These are phyloP conservation scores for Piscicola geometra DNA, from an alignment of 2,888 invertebrate species.

Conservation along the genomic window DNA sequence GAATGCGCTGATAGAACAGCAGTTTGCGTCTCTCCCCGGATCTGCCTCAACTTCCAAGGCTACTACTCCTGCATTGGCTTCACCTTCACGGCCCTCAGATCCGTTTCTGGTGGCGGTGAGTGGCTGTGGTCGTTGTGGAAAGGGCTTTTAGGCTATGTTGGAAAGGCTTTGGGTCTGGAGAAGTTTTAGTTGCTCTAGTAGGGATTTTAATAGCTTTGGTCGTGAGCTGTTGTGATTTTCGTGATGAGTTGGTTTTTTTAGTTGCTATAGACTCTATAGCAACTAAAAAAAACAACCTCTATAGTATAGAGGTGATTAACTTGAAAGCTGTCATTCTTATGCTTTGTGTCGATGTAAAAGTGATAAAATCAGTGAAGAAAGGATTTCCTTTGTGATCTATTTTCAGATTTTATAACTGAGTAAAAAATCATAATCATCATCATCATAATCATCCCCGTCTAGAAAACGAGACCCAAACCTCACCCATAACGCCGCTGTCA, in stretches of 20 bases:
- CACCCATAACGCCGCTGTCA: not conserved
- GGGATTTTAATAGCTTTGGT: not conserved
- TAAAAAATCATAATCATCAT: no score
- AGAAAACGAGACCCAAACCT: not conserved
- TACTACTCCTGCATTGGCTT: constrained; percentile 26
- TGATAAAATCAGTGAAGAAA: no score
- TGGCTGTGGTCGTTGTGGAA: not conserved
- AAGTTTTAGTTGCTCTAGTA: no score
- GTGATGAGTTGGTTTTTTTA: no score
- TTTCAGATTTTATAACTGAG: no score
- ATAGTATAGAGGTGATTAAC: no score
- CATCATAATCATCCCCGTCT: no score
- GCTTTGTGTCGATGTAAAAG: no score
- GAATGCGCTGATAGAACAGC: not conserved
- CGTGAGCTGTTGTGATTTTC: not conserved
- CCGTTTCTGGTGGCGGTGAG: not conserved
- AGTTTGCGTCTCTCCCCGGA: not conserved
- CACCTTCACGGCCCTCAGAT: constrained; percentile 1
- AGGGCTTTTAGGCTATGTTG: not conserved
- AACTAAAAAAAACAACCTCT: no score
- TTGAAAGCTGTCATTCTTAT: no score
- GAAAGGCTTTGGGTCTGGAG: not conserved
- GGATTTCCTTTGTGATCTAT: no score
- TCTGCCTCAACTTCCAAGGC: constrained; percentile 26
- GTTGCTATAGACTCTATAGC: no score